Conservation (phyloP, 1,140 invertebrate genomes). For the Phymorhynchus buccinoides region DNA sequence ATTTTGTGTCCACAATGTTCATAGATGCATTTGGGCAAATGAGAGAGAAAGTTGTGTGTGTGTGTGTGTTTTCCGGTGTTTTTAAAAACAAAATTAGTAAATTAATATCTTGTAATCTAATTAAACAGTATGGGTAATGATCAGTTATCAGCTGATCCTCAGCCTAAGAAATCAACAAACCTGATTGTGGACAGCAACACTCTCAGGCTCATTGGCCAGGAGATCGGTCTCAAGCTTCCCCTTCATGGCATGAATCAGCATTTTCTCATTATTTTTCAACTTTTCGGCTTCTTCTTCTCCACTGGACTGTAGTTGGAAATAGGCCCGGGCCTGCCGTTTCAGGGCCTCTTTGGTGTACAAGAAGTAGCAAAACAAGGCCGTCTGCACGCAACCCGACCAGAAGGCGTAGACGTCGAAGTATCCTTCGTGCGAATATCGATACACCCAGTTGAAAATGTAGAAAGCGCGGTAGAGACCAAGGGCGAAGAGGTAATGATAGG, state of each 20-base stretch:
- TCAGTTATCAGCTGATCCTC: too few relatives aligned
- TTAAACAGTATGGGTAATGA: too few relatives aligned
- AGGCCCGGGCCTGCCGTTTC: neutral
- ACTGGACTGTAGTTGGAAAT: neutral
- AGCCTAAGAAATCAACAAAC: neutral
- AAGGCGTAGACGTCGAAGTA: slow-evolving; percentile 98
- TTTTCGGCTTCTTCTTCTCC: neutral
- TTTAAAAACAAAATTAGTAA: too few relatives aligned
- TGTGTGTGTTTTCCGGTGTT: too few relatives aligned
- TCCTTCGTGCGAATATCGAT: slow-evolving; percentile 89
- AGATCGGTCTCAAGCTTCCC: neutral
- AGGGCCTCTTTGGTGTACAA: slow-evolving; percentile 83
- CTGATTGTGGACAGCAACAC: neutral
- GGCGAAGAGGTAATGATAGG: slow-evolving; percentile 98
- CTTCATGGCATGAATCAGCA: neutral
- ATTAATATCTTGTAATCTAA: too few relatives aligned
- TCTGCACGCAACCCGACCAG: slow-evolving; percentile 91
- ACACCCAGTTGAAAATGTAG: slow-evolving; percentile 99
- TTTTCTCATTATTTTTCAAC: neutral
- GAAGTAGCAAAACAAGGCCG: slow-evolving; percentile 99
- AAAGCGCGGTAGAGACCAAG: slow-evolving; percentile 93
- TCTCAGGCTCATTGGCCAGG: neutral
- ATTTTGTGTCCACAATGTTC: too few relatives aligned
- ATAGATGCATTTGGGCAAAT: too few relatives aligned
- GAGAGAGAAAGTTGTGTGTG: too few relatives aligned